A percentile compares a stretch with the other conserved stretches of the same genome.
phyloP scores from a whole-genome alignment of 2,113 vertebrate species.

The Pyrgilauda ruficollis region DNA sequence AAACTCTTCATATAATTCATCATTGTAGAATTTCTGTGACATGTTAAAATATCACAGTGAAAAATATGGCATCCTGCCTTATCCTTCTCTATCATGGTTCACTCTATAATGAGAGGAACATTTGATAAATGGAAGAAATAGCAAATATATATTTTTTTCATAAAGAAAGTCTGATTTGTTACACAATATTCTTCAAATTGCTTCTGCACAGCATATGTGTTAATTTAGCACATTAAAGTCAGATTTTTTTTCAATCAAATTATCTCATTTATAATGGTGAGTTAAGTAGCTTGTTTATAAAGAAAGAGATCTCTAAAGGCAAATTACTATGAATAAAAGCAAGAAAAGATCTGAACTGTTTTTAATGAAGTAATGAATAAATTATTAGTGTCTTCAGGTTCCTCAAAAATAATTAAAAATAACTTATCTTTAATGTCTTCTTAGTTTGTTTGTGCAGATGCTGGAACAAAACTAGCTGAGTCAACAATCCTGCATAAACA shows the following conservation, averaged over 20 bases:
- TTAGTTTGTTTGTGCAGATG: constrained; percentile 97
- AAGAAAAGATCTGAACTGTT: constrained; percentile 4
- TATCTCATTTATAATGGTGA: not conserved
- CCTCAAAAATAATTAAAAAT: constrained; percentile 42
- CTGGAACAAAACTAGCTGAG: constrained; percentile 92
- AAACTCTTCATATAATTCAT: not conserved
- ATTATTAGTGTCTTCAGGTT: constrained; percentile 22
- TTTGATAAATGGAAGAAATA: not conserved
- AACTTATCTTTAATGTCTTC: constrained; percentile 63
- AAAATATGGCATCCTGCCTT: not conserved
- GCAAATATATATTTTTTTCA: not conserved
- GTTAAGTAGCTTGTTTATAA: constrained; percentile 1
- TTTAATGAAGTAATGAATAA: constrained; percentile 51
- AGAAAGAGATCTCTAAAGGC: not conserved
- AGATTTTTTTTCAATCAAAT: not conserved
- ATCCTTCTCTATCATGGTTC: not conserved
- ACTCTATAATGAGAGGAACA: not conserved
- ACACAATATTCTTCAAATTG: not conserved
- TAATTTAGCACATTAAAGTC: not conserved
- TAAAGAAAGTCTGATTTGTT: not conserved
- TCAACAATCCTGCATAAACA: constrained; percentile 98
- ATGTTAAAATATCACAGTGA: not conserved
- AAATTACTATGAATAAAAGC: constrained; percentile 14
- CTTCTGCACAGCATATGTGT: not conserved
- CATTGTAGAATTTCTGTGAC: not conserved